phyloP scores from a whole-genome alignment of 1,140 invertebrate genomes.

The Orussus abietinus region DNA sequence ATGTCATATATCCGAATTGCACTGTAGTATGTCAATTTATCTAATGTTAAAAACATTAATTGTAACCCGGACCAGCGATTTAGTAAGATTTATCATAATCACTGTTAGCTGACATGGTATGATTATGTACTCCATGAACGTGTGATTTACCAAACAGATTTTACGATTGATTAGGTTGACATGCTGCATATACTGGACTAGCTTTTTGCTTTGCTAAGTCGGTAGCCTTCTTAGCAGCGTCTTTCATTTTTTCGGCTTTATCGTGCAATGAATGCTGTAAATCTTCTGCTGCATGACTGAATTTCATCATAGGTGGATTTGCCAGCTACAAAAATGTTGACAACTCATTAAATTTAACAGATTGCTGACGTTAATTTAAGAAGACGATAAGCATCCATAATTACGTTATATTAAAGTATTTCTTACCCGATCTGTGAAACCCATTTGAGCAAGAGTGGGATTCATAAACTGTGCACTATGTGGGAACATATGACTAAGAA shows the following conservation, averaged over 20 bases:
- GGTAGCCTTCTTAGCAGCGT: slow-evolving; percentile 70
- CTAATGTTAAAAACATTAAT: too few relatives aligned
- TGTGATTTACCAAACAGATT: slow-evolving; percentile 7
- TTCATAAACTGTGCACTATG: slow-evolving; percentile 45
- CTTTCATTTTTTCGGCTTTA: slow-evolving; percentile 66
- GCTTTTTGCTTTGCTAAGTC: slow-evolving; percentile 72
- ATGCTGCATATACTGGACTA: slow-evolving; percentile 57
- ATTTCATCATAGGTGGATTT: slow-evolving; percentile 31
- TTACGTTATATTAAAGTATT: too few relatives aligned
- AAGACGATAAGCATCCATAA: too few relatives aligned
- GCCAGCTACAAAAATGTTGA: slow-evolving; percentile 22
- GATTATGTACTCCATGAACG: too few relatives aligned
- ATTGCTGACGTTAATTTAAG: too few relatives aligned
- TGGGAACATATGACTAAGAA: slow-evolving; percentile 70
- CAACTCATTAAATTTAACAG: slow-evolving; percentile 2
- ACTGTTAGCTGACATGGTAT: too few relatives aligned
- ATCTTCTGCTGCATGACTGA: slow-evolving; percentile 41
- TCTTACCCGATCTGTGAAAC: slow-evolving; percentile 27
- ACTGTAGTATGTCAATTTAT: too few relatives aligned
- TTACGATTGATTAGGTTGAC: slow-evolving; percentile 55
- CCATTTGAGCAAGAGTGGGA: slow-evolving; percentile 38
- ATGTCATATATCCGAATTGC: too few relatives aligned
- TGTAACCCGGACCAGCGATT: too few relatives aligned
- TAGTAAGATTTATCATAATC: too few relatives aligned
- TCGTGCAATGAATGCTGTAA: slow-evolving; percentile 46